Evolutionary conservation across 2,113 vertebrate genomes (phyloP), one percentile per base, ranked within the genome.

Genomic region (Chrysemys picta): DNA sequence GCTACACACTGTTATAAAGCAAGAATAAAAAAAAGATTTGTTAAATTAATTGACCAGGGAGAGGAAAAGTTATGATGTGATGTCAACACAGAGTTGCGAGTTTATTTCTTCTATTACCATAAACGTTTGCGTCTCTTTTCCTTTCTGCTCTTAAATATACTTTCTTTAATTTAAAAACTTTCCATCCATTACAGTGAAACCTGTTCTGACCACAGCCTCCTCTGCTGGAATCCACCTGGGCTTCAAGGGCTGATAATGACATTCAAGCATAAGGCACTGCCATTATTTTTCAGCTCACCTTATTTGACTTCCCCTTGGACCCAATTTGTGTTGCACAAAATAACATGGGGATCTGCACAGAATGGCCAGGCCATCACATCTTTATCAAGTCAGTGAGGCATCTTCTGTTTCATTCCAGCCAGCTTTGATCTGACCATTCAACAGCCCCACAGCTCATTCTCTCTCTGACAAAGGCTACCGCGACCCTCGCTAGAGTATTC

Each of bases 251-350:
- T 94, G 94, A 94, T 76, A 95, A 94, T 49, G n/a, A 42, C 45
- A 75, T 91, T 75, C 11, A 10, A 53, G 21, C 35, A 62, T 42
- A 47, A 14, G 24, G 42, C 17, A 87, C 14, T 4, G 2, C 35
- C 81, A 80, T 50, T 78, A 3, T 29, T 31, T 45, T 93, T 83
- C 76, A 95, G 2, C 4, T 82, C 83, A 87, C 95, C 82, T 91
- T 94, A 54, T 38, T 54, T 83, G 83, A 92, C 91, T 93, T 24
- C 85, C 80, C 38, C 92, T 59, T 83, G 65, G 94, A 93, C 50
- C 29, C 57, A 95, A 89, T 92, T 97, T 95, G 85, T 85, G 84
- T 88, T 88, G 82, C 27, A 29, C 92, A 93, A 88, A 0, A 27
- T n/a, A 87, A 47, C 5, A 45, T 72, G 21, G 35, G 84, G 57